Evolutionary conservation across 2,113 vertebrate genomes (phyloP), one percentile per base, ranked within the genome.

Genomic region (Sylvilagus bachmani): DNA sequence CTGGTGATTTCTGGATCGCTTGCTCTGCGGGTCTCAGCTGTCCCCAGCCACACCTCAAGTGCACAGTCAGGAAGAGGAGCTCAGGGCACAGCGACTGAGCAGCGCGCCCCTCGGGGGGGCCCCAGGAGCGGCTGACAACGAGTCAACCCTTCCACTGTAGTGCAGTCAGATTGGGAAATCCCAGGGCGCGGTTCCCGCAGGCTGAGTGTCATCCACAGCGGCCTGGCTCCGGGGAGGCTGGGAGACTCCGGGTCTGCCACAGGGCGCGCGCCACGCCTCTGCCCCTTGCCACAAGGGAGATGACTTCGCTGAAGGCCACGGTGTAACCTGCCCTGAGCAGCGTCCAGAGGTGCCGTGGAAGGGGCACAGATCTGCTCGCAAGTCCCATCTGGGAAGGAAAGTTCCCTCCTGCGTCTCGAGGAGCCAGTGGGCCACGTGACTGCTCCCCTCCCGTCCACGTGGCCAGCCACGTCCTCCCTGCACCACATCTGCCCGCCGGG

Each of bases 161-260:
- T 96, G 14, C 62, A 87, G 96, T 94, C 78, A 49, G 95, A 79
- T 49, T 93, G 73, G 74, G 89, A 97, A 96, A 78, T 83, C 90
- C 93, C 31, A 4, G 94, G 96, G 71, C 24, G 55, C 6, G 70
- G 74, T 93, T 96, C 95, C 95, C 83, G 93, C 96, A 87, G 86
- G 69, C 86, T 97, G 96, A 96, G 91, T n/a, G 62, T 96, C 96
- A 92, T 96, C 96, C 77, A 64, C 89, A 86, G 94, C 3, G 71
- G 17, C 44, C 44, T 13, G 2, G 51, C 25, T 8, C 11, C 16
- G 16, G 29, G 24, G n/a, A n/a, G n/a, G n/a, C n/a, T n/a, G 2
- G 51, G n/a, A 1, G 38, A 21, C 25, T 8, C 11, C 16, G 16
- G 29, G 24, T 16, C 8, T 3, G 1, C 27, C 13, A 19, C 7